Evolutionary conservation across 2,113 vertebrate genomes (phyloP), one percentile per base, ranked within the genome.

Genomic region (Pterocles burchelli): DNA sequence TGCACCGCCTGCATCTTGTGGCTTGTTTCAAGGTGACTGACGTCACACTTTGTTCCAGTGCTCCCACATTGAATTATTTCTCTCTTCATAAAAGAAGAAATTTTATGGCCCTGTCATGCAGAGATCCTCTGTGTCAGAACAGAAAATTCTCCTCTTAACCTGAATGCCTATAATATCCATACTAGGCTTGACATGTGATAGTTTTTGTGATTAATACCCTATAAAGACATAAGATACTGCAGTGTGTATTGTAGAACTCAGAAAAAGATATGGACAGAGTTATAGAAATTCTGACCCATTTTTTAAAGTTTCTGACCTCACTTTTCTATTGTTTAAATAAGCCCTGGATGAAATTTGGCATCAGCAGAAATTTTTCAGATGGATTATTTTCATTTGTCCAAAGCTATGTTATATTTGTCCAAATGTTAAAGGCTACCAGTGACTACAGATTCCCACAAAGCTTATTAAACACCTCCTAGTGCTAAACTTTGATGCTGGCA

Each of bases 81-180:
- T 91, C 48, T 55, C 51, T 65, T 68, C 21, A 74, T 62, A 76
- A 78, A 87, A 91, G 14, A 72, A 13, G 34, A 68, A 55, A 71
- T 67, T 93, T 58, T 58, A 80, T 89, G 52, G 49, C 58, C 71
- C n/a, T 80, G 54, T 57, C 62, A 51, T 36, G n/a, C 77, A 57
- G 17, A 55, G 26, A 83, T 89, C 48, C 52, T 74, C 84, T 86
- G 36, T 93, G 82, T 36, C 71, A 87, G 55, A 89, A 71, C 41
- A 95, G 81, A 92, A 97, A 95, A 92, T 93, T 43, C 34, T n/a
- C 43, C 26, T 87, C 93, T 96, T 81, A 93, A 89, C 68, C 52
- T 34, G n/a, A 55, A 74, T 88, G 58, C 19, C 61, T 88, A 21
- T 63, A 90, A 89, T 92, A 87, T 52, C 58, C 6, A 0, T 49